Percentiles rank a stretch among this genome's conserved stretches.
phyloP scores from a whole-genome alignment of 2,113 vertebrate genomes.

The Grallaria varia region DNA sequence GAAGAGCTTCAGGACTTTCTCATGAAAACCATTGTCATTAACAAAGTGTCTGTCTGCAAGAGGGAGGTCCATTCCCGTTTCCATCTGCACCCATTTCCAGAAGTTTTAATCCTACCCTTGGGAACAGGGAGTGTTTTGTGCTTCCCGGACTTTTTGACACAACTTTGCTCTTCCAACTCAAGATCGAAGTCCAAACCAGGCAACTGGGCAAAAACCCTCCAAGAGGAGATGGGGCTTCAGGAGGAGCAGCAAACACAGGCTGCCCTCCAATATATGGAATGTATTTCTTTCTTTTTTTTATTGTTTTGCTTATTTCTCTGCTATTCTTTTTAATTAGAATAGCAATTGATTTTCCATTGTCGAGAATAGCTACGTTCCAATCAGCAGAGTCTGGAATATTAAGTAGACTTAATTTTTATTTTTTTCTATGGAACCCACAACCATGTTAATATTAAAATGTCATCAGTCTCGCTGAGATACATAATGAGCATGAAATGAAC shows the following conservation, averaged over 20 bases:
- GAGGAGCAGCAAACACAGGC: fast-evolving
- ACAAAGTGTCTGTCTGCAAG: not conserved
- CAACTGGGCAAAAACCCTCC: fast-evolving
- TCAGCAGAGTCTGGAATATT: constrained; percentile 48
- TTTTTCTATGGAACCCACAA: constrained; percentile 25
- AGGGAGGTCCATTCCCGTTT: not conserved
- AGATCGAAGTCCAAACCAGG: not conserved
- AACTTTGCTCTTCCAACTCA: not conserved
- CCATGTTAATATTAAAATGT: constrained; percentile 64
- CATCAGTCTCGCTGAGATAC: constrained; percentile 49
- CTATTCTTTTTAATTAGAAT: constrained; percentile 42
- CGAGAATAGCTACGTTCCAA: constrained; percentile 27
- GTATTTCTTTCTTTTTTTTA: not conserved
- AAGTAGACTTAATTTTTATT: constrained; percentile 47
- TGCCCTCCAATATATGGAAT: not conserved
- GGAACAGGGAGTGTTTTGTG: not conserved
- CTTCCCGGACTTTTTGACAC: not conserved
- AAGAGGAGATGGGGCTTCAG: not conserved
- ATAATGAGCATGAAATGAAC: constrained; percentile 69
- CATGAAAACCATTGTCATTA: not conserved
- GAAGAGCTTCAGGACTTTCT: not conserved
- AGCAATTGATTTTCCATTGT: constrained; percentile 51
- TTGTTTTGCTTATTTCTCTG: constrained; percentile 37
- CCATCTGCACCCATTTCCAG: not conserved
- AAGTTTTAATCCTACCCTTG: not conserved